Conservation (phyloP, 2,888 invertebrate genomes). For the Hermaeophaga mercurialis region DNA sequence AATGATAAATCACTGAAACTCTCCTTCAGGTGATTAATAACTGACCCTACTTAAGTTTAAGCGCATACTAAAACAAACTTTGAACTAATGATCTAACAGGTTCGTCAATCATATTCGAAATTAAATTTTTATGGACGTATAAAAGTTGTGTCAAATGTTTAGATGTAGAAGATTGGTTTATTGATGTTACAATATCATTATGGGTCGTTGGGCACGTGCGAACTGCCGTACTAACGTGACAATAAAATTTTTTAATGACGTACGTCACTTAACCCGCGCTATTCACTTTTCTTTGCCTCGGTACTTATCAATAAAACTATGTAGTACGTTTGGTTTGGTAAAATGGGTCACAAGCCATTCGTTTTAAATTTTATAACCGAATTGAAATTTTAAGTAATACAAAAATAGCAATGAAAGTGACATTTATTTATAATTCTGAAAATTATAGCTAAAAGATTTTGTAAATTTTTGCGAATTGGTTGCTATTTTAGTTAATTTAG, state of each 20-base stretch:
- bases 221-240: constrained; percentile 56
- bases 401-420: too few species aligned
- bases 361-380: too few species aligned
- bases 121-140: constrained; percentile 58
- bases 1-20: constrained; percentile 43
- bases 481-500: too few species aligned
- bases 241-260: constrained; percentile 59
- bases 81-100: constrained; percentile 53
- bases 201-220: constrained; percentile 56
- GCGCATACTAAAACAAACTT: constrained; percentile 40
- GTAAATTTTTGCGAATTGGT: too few species aligned
- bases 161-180: constrained; percentile 57
- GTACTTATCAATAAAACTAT: constrained; percentile 3
- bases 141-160: constrained; percentile 57
- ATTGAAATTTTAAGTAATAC: too few species aligned
- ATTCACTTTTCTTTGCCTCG: constrained; percentile 16
- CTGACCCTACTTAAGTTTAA: constrained; percentile 40
- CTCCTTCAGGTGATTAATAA: constrained; percentile 40
- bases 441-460: too few species aligned
- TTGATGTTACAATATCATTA: constrained; percentile 59
- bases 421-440: too few species aligned
- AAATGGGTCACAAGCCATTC: not conserved
- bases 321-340: not conserved
- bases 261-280: constrained; percentile 49
- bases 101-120: constrained; percentile 58